Evolutionary conservation across 1,140 invertebrate genomes (phyloP).

Genomic region (Samia ricini): DNA sequence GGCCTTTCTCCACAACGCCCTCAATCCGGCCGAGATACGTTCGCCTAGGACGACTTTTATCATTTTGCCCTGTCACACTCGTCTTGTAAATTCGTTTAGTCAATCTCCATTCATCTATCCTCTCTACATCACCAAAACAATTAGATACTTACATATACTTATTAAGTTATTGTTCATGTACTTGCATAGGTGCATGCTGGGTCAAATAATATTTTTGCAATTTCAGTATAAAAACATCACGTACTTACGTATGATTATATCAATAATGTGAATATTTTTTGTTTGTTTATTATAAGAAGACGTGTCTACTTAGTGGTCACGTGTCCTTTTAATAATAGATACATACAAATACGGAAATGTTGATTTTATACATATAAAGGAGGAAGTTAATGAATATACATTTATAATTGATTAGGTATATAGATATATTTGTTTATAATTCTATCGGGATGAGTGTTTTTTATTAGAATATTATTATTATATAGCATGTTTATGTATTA

Average conservation of each 20-base stretch:
- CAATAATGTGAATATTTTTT: background rate
- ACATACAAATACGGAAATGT: background rate
- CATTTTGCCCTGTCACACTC: too few species aligned
- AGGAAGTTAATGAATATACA: constrained; percentile 1
- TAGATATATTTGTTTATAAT: background rate
- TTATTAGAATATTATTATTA: background rate
- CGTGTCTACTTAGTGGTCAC: background rate
- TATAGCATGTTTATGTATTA: background rate
- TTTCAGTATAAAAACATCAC: background rate
- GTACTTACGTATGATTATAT: background rate
- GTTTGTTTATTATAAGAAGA: background rate
- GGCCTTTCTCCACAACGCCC: too few species aligned
- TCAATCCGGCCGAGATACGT: too few species aligned
- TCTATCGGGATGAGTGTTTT: background rate
- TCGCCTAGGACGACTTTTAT: too few species aligned
- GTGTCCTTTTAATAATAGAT: background rate
- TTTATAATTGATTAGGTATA: background rate
- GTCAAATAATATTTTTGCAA: too few species aligned
- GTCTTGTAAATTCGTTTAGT: too few species aligned
- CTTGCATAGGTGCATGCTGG: too few species aligned
- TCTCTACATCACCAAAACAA: too few species aligned
- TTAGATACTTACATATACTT: too few species aligned
- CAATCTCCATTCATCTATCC: too few species aligned
- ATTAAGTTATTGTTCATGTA: too few species aligned
- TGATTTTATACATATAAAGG: background rate